Base-by-base conservation (phyloP, 2,113 vertebrate genomes). In the Prietella phreatophila region DNA sequence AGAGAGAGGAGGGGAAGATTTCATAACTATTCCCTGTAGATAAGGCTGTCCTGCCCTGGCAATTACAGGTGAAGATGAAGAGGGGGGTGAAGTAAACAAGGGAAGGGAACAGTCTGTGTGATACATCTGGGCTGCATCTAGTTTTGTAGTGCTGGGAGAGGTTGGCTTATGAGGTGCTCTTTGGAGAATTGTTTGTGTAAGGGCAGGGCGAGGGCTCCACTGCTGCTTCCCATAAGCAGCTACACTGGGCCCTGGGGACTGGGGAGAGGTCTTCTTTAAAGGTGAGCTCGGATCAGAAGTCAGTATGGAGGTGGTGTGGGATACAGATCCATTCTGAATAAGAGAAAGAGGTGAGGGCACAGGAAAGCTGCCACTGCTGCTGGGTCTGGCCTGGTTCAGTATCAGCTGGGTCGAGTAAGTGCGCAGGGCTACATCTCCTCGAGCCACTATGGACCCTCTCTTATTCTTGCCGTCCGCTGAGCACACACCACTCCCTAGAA, bases 151-250 rank as follows among this genome's bases (percentile, higher is more conserved):
- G 75, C 90, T 86, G 0, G 95, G 94, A 13, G 92, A 93, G 25
- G 94, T 92, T 0, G 94, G 93, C 42, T 93, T 94, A 86, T 94
- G 93, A 76, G 93, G 91, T 22, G 93, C 94, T 92, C 95, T 92
- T 86, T 95, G 94, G 90, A 91, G 92, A 71, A 91, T 55, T 42
- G 90, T 94, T 81, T 94, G 95, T 75, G 93, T 83, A 5, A 92
- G 93, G 36, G 93, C 89, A 19, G 92, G 92, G 69, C 88, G 92
- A 20, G 94, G 90, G 69, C 93, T 95, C 90, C 93, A 94, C 88
- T 93, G 94, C 60, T 93, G 87, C 86, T 91, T 17, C 10, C 91
- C 90, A 78, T 92, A 93, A 15, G 87, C 75, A 42, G 93, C 89
- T 88, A 86, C 89, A 78, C 92, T 86, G 56, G 92, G 91, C 60